Evolutionary conservation across 2,113 vertebrate genomes (phyloP), one percentile per base, ranked within the genome.

Genomic region (Peucedramus taeniatus): DNA sequence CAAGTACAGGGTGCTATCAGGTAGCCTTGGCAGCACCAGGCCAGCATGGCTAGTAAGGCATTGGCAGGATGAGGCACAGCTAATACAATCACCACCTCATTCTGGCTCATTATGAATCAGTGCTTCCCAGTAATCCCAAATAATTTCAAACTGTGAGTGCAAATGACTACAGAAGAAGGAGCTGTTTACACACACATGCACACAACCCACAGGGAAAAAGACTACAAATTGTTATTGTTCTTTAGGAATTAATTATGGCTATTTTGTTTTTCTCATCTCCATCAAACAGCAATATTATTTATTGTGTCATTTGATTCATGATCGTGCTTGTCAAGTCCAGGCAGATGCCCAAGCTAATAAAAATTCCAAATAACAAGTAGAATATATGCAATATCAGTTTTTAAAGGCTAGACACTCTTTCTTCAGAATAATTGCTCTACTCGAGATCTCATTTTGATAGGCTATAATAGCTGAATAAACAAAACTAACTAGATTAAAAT

Each of bases 401-500:
- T 69, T 87, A 90, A 91, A 76, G 85, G 39, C 63, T 56, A 79
- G 15, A 81, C 17, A 18, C 16, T 53, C 51, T 84, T 88, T 40
- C 44, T 84, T 87, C 40, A 27, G 47, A 78, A 68, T 59, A 92
- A 84, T 56, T 81, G n/a, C 40, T 60, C 15, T 81, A 30, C n/a
- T 85, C 3, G 4, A 49, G 40, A 57, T 84, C 47, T 91, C 57
- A 69, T 91, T 91, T 84, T 68, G 44, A 68, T 79, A 84, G 1
- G 4, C 18, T 51, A 11, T 40, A 92, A 68, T 50, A 89, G 51
- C 69, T 79, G 74, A 94, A 78, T 84, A 89, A 91, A 89, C 44
- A 89, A 87, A 94, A 84, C 22, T 60, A 68, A 50, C 33, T 80
- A 81, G 65, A 81, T 76, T 66, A 81, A 93, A 77, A 92, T 77